Evolutionary conservation across 2,888 invertebrate genomes (phyloP).

Genomic region (Eutolmus rufibarbis): DNA sequence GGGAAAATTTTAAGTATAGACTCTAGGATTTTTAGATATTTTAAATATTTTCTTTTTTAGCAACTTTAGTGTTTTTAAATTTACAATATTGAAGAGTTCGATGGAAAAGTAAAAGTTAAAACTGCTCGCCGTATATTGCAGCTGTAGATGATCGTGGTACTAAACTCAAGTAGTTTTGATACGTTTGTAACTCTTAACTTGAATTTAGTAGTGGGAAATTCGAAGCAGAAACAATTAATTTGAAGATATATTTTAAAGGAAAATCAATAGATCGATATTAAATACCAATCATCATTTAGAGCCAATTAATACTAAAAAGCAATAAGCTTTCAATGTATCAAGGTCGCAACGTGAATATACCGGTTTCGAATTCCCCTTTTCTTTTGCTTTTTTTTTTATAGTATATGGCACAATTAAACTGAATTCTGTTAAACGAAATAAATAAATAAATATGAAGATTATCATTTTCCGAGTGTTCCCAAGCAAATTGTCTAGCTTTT

Average conservation of each 20-base stretch:
- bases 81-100: neutral
- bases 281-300: neutral
- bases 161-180: neutral
- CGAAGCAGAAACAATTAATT: neutral
- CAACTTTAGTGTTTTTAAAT: neutral
- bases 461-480: neutral
- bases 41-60: neutral
- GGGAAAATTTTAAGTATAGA: neutral
- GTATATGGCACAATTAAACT: neutral
- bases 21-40: neutral
- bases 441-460: neutral
- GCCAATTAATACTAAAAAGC: neutral
- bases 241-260: too few species aligned
- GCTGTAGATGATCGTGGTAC: neutral
- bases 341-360: neutral
- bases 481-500: neutral
- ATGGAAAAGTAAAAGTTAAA: neutral
- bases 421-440: neutral
- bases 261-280: neutral
- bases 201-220: neutral
- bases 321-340: neutral
- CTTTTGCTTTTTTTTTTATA: neutral
- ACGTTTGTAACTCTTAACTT: neutral
- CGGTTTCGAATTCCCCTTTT: neutral
- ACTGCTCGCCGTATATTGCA: neutral